These are phyloP conservation scores for Drosophila ohnishii DNA, from an alignment of 1,140 invertebrate species.

Conservation along the genomic window DNA sequence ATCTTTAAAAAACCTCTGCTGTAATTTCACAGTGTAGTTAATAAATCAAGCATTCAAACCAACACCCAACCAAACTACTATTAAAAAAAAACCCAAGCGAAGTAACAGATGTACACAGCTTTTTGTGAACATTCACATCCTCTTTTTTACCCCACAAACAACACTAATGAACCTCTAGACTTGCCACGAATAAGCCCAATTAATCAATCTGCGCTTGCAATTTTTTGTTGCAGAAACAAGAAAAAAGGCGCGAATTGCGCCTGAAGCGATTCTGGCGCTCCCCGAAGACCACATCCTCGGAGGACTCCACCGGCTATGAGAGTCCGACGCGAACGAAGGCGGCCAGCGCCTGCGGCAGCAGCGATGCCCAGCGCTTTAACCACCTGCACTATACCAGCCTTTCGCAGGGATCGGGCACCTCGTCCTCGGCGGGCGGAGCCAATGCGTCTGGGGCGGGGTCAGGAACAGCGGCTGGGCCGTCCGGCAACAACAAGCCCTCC, in stretches of 20 bases:
- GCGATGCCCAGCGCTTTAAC: slow-evolving; percentile 79
- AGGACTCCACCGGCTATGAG: slow-evolving; percentile 82
- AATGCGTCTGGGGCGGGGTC: slow-evolving; percentile 23
- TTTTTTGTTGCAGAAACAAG: slow-evolving; percentile 81
- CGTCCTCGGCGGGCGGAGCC: slow-evolving; percentile 49
- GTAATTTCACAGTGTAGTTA: neutral
- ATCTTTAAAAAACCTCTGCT: neutral
- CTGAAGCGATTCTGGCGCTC: slow-evolving; percentile 84
- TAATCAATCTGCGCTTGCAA: slow-evolving; percentile 25
- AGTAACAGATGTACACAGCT: neutral
- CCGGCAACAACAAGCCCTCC: slow-evolving; percentile 81
- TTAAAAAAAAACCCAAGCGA: too few relatives aligned
- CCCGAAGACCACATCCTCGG: slow-evolving; percentile 82
- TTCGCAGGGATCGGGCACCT: slow-evolving; percentile 72
- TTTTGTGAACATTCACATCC: neutral
- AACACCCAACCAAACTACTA: neutral
- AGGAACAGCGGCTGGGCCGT: slow-evolving; percentile 30
- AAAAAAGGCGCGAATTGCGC: slow-evolving; percentile 84
- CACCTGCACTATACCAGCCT: slow-evolving; percentile 80
- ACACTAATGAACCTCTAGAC: neutral
- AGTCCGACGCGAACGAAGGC: slow-evolving; percentile 79
- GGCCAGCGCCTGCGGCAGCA: slow-evolving; percentile 39
- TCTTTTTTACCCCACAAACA: neutral
- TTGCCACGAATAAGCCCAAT: neutral
- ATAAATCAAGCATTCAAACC: neutral